Base-by-base conservation (phyloP, 2,888 invertebrate species). In the Hipparchia semele region DNA sequence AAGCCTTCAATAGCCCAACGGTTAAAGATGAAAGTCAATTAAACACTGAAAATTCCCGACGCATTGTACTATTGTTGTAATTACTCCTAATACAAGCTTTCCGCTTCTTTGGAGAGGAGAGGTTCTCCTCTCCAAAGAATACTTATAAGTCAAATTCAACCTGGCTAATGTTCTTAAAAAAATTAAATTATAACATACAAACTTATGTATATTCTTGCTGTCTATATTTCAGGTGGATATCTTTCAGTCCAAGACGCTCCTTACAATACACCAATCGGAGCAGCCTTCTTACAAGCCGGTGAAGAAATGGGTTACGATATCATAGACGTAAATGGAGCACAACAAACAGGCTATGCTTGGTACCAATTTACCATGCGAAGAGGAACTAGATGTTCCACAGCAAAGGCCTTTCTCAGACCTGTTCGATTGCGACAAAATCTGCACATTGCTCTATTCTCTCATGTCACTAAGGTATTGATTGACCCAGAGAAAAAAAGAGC, bases 221-320 rank as follows among this genome's bases (percentile, higher is more conserved):
- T 70, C 0, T 12, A 49, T 49, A 75, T 92, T 94, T 65, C 89
- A 96, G 97, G 97, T 49, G 97, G 97, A 7, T 96, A 96, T 81
- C 89, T 96, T 74, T 96, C 97, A 0, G 95, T 97, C 0, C 97
- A 97, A 90, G 97, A 97, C 81, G 90, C 96, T 0, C 97, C 97
- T 0, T 97, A 96, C 91, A 95, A 96, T 83, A 98, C 98, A 0
- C 98, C 98, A 0, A 88, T 98, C 56, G 98, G 97, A 0, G 95
- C 96, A 0, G 98, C 98, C 0, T 97, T 98, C 81, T 89, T 98
- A 0, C 97, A 98, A 92, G 98, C 98, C 0, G 98, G 97, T n/a
- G 96, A 97, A 86, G 98, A 98, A 88, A 97, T 98, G 96, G 98
- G 98, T 45, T 98, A 98, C 89, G 97, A 98, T 72, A 95, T 98